These are phyloP conservation scores for Elaphurus davidianus DNA, from an alignment of 2,113 vertebrate genomes.

Conservation along the genomic window DNA sequence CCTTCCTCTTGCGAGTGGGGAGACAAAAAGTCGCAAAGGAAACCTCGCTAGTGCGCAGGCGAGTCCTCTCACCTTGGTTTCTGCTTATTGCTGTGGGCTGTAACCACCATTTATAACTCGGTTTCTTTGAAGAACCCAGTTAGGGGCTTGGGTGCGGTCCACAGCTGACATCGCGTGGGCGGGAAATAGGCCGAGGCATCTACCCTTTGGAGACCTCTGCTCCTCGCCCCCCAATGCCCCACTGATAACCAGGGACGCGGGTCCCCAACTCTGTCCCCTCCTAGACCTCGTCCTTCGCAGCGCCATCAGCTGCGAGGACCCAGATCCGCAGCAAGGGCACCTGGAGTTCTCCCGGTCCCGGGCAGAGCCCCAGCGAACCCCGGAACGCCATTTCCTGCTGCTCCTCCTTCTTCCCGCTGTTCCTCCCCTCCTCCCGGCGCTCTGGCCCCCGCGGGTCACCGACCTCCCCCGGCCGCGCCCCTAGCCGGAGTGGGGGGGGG, in stretches of 20 bases:
- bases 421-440: neutral
- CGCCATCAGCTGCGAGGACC: neutral
- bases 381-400: accelerated
- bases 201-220: neutral
- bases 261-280: too few species aligned
- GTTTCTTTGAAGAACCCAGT: neutral
- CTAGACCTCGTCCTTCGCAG: neutral
- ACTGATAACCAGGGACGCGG: neutral
- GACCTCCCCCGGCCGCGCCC: neutral
- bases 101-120: accelerated
- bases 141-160: too few species aligned
- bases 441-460: neutral
- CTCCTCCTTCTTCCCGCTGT: neutral
- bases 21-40: accelerated
- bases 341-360: neutral
- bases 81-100: neutral
- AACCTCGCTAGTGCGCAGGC: neutral
- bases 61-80: neutral
- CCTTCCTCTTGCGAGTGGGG: neutral
- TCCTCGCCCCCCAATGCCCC: accelerated
- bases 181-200: too few species aligned
- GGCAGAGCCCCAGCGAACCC: neutral
- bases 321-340: neutral
- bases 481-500: neutral
- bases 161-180: neutral